phyloP scores from a whole-genome alignment of 2,888 invertebrate genomes.

The Ennomos fuscantarius region DNA sequence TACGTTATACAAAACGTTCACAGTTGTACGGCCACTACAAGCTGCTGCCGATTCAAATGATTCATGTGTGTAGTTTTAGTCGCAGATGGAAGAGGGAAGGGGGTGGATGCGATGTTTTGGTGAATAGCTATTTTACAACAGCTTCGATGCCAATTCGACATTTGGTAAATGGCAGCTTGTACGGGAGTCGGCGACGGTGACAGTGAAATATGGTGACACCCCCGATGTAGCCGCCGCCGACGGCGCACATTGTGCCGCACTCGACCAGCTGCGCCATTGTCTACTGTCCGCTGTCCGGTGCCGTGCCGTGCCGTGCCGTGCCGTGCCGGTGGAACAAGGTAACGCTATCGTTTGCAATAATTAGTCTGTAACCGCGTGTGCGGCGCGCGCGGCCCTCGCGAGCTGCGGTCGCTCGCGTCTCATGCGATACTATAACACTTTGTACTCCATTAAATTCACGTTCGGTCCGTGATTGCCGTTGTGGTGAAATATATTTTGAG shows the following conservation, averaged over 20 bases:
- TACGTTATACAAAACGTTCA: too few species aligned
- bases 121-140: neutral
- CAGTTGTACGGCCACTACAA: too few species aligned
- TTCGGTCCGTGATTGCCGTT: constrained; percentile 1
- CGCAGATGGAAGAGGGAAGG: too few species aligned
- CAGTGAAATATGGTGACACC: constrained; percentile 20
- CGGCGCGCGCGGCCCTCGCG: constrained; percentile 9
- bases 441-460: constrained; percentile 3
- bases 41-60: too few species aligned
- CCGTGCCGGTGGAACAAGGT: constrained; percentile 16
- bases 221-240: neutral
- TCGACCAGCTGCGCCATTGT: constrained; percentile 48
- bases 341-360: constrained; percentile 15
- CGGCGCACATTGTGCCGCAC: too few species aligned
- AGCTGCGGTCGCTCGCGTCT: constrained; percentile 11
- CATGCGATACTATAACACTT: constrained; percentile 7
- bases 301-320: too few species aligned
- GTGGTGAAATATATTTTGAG: constrained; percentile 5
- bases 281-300: constrained; percentile 1
- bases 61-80: too few species aligned
- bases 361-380: constrained; percentile 13
- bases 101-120: neutral
- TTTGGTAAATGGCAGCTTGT: constrained; percentile 8
- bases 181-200: constrained; percentile 4
- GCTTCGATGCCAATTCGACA: constrained; percentile 1